A percentile compares a stretch with the other conserved stretches of the same genome.
Conservation (phyloP, 2,888 invertebrate species). For the Drosophila anceps region DNA sequence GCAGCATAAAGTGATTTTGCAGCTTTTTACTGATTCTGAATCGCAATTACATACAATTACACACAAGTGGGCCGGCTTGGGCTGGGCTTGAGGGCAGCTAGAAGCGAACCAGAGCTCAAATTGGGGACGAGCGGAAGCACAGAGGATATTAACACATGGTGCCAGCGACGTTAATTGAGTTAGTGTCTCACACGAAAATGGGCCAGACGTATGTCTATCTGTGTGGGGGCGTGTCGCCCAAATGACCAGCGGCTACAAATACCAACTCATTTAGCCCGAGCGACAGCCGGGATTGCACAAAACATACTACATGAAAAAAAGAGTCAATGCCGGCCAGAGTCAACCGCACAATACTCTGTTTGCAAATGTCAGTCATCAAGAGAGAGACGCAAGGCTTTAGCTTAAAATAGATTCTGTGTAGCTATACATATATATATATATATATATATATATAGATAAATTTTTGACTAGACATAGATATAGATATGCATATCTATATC, state of each 20-base stretch:
- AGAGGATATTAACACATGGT: slow-evolving; percentile 84
- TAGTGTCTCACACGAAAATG: slow-evolving; percentile 71
- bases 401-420: background rate
- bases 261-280: slow-evolving; percentile 33
- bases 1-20: background rate
- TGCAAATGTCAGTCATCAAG: background rate
- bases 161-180: slow-evolving; percentile 82
- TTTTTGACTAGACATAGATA: background rate
- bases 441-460: background rate
- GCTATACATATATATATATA: too few species aligned
- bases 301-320: background rate
- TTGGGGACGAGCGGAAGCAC: slow-evolving; percentile 67
- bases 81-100: background rate
- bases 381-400: background rate
- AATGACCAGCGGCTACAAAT: slow-evolving; percentile 82
- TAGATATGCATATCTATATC: background rate
- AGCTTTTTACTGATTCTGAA: slow-evolving; percentile 2
- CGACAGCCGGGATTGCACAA: slow-evolving; percentile 18
- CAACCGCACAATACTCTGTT: background rate
- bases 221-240: slow-evolving; percentile 64
- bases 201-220: slow-evolving; percentile 56
- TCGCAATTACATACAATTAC: slow-evolving; percentile 38
- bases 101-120: slow-evolving; percentile 3
- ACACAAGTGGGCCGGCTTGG: slow-evolving; percentile 11
- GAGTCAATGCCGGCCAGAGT: background rate